Base-by-base conservation (phyloP, 2,113 vertebrate genomes). In the Pelodiscus sinensis region DNA sequence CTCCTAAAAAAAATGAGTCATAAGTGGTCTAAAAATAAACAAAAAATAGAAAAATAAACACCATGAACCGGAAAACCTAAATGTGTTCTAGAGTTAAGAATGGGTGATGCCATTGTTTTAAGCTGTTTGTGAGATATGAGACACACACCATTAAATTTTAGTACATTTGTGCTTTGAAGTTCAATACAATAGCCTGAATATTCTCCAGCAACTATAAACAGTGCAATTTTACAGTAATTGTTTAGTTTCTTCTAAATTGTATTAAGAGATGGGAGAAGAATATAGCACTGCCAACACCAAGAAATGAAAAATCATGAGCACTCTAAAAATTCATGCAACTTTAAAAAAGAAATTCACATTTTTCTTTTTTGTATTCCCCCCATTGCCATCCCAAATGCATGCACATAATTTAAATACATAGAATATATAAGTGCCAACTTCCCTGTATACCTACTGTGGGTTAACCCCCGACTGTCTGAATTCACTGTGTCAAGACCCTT, bases 121-220 rank as follows among this genome's bases (percentile, higher is more conserved):
- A 82, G 88, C 56, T 88, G 75, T 60, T 79, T 88, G 91, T 92
- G 90, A 95, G 96, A 93, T 92, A 95, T 50, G 93, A 95, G 95
- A 96, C 0, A 75, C 0, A 75, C 92, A 92, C 93, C 92, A 96
- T 94, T 96, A 95, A 82, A 87, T 94, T 96, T 97, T 97, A 96
- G 91, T 83, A 62, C 91, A 90, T 96, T 96, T 95, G 95, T 95
- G 93, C 96, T 96, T 95, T 96, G 91, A 96, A 93, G 95, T 94
- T 88, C 89, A 97, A 89, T 89, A 97, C 95, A 95, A 94, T 96
- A 92, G 91, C 65, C 93, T 90, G 92, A 91, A 94, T 96, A 94
- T 92, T 95, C 79, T 89, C 81, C 92, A 95, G 91, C 92, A 95
- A 90, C 93, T 90, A 95, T 92, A 94, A 96, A 96, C 94, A 96